A percentile compares a stretch with the other conserved stretches of the same genome.
These are phyloP conservation scores for Acanthosepion lycidas DNA, from an alignment of 2,888 invertebrate genomes.

Conservation along the genomic window DNA sequence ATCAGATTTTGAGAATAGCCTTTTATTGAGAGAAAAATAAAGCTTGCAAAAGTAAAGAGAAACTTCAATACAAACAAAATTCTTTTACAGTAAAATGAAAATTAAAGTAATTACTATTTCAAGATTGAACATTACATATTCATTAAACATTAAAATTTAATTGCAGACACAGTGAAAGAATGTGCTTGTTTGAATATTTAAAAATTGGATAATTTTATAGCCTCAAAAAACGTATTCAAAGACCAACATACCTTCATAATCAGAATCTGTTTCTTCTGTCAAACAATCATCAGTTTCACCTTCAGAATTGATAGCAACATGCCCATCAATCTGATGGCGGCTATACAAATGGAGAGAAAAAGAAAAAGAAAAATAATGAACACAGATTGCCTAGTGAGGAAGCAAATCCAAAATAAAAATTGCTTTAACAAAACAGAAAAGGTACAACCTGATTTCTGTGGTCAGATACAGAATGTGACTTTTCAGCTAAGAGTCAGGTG, in stretches of 20 bases:
- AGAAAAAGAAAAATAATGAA: background rate
- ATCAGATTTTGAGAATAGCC: too few relatives aligned
- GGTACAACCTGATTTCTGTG: too few relatives aligned
- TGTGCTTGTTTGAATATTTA: too few relatives aligned
- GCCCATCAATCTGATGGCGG: background rate
- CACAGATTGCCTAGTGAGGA: background rate
- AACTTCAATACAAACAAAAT: background rate
- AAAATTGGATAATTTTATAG: too few relatives aligned
- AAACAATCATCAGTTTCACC: slow-evolving; percentile 42
- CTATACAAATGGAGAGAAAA: background rate
- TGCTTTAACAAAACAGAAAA: too few relatives aligned
- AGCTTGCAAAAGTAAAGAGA: background rate
- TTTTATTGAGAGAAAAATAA: background rate
- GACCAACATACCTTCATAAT: slow-evolving; percentile 23
- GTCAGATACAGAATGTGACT: too few relatives aligned
- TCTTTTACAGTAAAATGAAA: too few relatives aligned
- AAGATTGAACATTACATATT: too few relatives aligned
- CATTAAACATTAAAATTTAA: too few relatives aligned
- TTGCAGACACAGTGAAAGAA: too few relatives aligned
- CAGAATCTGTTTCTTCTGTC: slow-evolving; percentile 35
- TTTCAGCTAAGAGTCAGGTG: too few relatives aligned
- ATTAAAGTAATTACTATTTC: too few relatives aligned
- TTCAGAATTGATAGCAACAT: slow-evolving; percentile 42
- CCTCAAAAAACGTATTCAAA: background rate
- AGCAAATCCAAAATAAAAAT: background rate